These are phyloP conservation scores for Cyprinodon diabolis DNA, from an alignment of 2,797 vertebrate species.

Conservation along the genomic window DNA sequence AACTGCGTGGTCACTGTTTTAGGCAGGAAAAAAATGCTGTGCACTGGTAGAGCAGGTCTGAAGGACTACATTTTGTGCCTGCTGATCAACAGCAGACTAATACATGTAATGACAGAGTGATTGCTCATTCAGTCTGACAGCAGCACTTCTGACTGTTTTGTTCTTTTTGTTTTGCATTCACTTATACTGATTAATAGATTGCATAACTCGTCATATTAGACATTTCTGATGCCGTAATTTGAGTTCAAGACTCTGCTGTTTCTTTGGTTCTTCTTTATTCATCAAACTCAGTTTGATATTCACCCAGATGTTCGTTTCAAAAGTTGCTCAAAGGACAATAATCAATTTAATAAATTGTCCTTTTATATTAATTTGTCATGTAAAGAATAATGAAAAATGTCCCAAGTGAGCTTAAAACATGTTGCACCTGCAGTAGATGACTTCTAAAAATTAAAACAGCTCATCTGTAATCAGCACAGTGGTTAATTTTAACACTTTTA, in stretches of 20 bases:
- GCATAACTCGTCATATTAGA: slow-evolving; percentile 9
- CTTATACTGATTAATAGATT: not conserved
- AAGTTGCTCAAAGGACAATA: slow-evolving; percentile 26
- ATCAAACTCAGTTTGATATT: not conserved
- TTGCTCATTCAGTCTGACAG: not conserved
- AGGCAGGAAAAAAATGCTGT: slow-evolving; percentile 1
- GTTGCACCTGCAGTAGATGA: not conserved
- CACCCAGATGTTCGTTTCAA: slow-evolving; percentile 23
- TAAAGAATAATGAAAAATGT: slow-evolving; percentile 6
- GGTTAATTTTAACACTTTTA: no score
- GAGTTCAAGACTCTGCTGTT: slow-evolving; percentile 22
- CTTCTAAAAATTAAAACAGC: no score
- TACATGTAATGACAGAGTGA: not conserved
- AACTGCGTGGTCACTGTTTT: slow-evolving; percentile 13
- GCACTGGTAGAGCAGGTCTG: slow-evolving; percentile 12
- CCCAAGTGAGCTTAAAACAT: slow-evolving; percentile 8
- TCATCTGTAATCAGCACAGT: no score
- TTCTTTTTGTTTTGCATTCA: slow-evolving; percentile 17
- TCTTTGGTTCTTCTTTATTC: slow-evolving; percentile 17
- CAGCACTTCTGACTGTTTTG: not conserved
- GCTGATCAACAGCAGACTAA: slow-evolving; percentile 34
- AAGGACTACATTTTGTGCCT: slow-evolving; percentile 32
- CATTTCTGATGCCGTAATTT: slow-evolving; percentile 13
- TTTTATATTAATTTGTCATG: slow-evolving; percentile 56
- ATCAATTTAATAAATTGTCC: slow-evolving; percentile 55